Base-by-base conservation (phyloP, 2,888 invertebrate species). In the Drosophila aldrichi region DNA sequence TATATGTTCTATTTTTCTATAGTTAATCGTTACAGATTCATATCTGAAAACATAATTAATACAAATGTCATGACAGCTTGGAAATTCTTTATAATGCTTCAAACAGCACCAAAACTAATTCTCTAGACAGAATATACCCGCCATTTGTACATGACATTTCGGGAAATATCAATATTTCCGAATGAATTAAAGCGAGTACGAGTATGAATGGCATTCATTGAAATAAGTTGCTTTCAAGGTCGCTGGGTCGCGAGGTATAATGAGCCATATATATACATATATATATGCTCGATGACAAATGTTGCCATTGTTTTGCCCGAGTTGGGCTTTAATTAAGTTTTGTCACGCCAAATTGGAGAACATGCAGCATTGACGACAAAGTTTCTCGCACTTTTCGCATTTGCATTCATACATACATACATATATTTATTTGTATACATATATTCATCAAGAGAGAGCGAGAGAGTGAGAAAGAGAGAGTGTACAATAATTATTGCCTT, bases 271-370 rank as follows among this genome's bases (percentile, higher is more conserved):
- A 29, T 1, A 51, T 62, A 54, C 40, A 51, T 60, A 54, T 57
- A 68, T 71, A 51, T 63, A 57, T 58, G 61, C 4, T 62, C 46
- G 59, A 65, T 74, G 74, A 75, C 68, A 75, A 75, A 72, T 72
- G 68, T n/a, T 40, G 25, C 52, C 55, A 59, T 51, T 57, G 59
- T 65, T 43, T 60, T 68, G 54, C 52, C 18, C 40, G 54, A 40
- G 34, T 32, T 46, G 69, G 48, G 54, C 48, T 73, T 78, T 78
- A 73, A 80, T 78, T 80, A 78, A 61, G 75, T 75, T 78, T 73
- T 76, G 80, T 78, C 80, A 81, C 78, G 77, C 58, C 66, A 72
- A 80, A 69, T 78, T 60, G 69, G 62, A 59, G 62, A 68, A 51
- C 73, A 62, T 49, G 55, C 61, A 65, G 44, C 58, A 68, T 67